These are phyloP conservation scores for Strongylocentrotus purpuratus DNA, from an alignment of 35 echinoderm and acorn worm genomes.

Conservation along the genomic window DNA sequence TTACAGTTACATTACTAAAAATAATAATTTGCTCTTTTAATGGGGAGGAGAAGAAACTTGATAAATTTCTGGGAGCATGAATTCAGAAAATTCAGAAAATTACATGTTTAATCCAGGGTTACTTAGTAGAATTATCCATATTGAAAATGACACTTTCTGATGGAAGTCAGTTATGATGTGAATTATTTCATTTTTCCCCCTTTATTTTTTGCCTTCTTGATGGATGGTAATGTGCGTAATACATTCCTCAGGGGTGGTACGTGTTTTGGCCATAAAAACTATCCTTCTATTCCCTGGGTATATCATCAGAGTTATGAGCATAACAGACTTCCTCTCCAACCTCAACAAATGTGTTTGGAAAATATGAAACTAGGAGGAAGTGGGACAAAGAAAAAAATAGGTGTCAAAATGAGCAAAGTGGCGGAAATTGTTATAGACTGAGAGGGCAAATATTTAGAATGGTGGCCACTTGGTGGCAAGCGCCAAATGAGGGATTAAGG, in stretches of 20 bases:
- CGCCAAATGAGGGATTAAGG: neutral
- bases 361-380: neutral
- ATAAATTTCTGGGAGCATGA: too few relatives aligned
- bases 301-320: neutral
- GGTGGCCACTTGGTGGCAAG: neutral
- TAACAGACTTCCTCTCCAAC: neutral
- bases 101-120: neutral
- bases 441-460: slow-evolving; percentile 5
- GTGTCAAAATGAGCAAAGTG: neutral
- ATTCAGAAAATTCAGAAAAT: too few relatives aligned
- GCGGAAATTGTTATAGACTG: neutral
- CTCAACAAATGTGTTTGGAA: neutral
- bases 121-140: neutral
- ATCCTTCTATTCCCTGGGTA: neutral
- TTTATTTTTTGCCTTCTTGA: neutral
- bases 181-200: neutral
- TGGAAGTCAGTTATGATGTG: neutral
- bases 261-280: slow-evolving; percentile 14
- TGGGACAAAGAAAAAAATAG: neutral
- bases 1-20: too few relatives aligned
- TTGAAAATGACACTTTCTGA: neutral
- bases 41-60: too few relatives aligned
- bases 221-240: neutral
- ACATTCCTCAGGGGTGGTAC: neutral
- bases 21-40: too few relatives aligned